Evolutionary conservation across 2,797 vertebrate genomes (phyloP).

Genomic region (Mormyrus hasselquistii): DNA sequence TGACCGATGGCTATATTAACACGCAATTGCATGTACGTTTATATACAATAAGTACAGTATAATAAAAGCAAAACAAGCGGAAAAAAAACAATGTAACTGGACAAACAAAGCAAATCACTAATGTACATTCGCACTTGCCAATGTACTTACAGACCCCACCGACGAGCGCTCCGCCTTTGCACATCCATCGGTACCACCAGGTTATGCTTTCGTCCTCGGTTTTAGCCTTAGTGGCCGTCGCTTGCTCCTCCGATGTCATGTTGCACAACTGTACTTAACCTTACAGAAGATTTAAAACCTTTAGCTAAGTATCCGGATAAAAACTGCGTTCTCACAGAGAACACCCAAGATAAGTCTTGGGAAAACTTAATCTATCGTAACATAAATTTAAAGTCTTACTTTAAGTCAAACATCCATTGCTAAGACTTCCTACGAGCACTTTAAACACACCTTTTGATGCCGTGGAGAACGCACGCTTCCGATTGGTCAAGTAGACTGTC

Average conservation of each 20-base stretch:
- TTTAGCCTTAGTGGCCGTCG: slow-evolving; percentile 44
- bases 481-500: neutral
- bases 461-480: neutral
- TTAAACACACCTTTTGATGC: neutral
- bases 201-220: slow-evolving; percentile 81
- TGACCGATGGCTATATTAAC: neutral
- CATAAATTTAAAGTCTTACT: neutral
- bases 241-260: slow-evolving; percentile 61
- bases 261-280: slow-evolving; percentile 23
- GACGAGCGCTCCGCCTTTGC: slow-evolving; percentile 79
- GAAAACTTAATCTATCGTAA: neutral
- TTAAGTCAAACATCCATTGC: neutral
- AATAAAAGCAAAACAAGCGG: neutral
- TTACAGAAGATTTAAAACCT: neutral
- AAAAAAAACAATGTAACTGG: neutral
- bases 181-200: slow-evolving; percentile 97
- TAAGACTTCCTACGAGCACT: neutral
- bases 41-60: neutral
- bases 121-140: neutral
- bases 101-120: neutral
- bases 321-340: neutral
- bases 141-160: slow-evolving; percentile 87
- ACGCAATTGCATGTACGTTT: neutral
- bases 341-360: slow-evolving; percentile 8
- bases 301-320: neutral